Evolutionary conservation across 2,888 invertebrate genomes (phyloP), one percentile per base, ranked within the genome.

Genomic region (Torymus tubicola): DNA sequence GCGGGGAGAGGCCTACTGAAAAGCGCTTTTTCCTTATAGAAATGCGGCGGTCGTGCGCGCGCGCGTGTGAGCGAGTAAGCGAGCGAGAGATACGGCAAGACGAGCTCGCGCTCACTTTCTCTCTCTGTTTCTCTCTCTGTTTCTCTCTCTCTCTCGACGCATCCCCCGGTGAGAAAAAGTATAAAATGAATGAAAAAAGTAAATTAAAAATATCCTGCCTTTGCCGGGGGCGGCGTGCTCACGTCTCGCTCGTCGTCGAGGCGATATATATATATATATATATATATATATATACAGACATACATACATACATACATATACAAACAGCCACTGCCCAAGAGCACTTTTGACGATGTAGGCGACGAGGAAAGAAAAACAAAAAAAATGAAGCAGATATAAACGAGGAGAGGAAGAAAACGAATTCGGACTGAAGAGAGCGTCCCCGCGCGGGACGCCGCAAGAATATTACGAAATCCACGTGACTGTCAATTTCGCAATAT

Each of bases 401-500:
- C 50, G 16, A n/a, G 16, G 65, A 80, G 77, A 80, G 79, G 78
- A 76, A 82, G 79, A 82, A 82, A 85, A 81, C 81, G 80, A 83
- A 83, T 83, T 83, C 72, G 82, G 72, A 83, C 81, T 73, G 81
- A 85, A 76, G 78, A 73, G 31, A 50, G 69, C 31, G 68, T 73
- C 21, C 69, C 64, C 73, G 65, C 21, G 4, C 31, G 31, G 74
- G 65, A 65, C 63, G 76, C 72, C 65, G 70, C 63, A 11, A 74
- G 74, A 84, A 82, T 84, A 84, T 84, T 84, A 83, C 82, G 82
- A 84, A 84, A 83, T 84, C 80, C 83, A 83, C 64, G 57, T 83
- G 82, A 84, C 80, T 83, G 84, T 84, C 85, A 85, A 85, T 85
- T 85, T 84, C 84, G 83, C 83, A 83, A 85, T 84, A 83, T 85